phyloP scores from a whole-genome alignment of 2,888 invertebrate species.

The Mythimna impura region DNA sequence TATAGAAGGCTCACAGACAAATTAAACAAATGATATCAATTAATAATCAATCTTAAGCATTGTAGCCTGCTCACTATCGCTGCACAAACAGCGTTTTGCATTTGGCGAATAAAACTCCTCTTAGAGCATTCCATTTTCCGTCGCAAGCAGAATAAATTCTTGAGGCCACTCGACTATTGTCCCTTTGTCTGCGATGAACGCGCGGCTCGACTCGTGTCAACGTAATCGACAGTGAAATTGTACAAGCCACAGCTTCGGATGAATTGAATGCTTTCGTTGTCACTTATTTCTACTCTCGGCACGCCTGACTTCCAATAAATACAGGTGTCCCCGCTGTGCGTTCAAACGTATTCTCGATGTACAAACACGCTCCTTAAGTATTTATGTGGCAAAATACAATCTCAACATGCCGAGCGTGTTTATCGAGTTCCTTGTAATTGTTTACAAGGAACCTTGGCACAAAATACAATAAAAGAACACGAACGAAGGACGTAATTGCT shows the following conservation, averaged over 20 bases:
- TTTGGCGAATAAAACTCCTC: constrained; percentile 17
- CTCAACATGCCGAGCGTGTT: constrained; percentile 52
- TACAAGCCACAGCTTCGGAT: constrained; percentile 35
- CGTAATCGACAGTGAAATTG: constrained; percentile 67
- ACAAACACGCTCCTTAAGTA: constrained; percentile 34
- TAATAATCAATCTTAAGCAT: too few species aligned
- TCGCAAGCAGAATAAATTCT: constrained; percentile 33
- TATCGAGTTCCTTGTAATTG: constrained; percentile 60
- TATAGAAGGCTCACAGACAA: too few species aligned
- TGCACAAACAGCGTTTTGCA: neutral
- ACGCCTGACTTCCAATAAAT: constrained; percentile 43
- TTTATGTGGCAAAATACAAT: constrained; percentile 49
- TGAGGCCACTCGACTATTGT: constrained; percentile 31
- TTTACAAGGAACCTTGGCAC: constrained; percentile 52
- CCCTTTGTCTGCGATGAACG: constrained; percentile 41
- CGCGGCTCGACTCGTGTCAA: constrained; percentile 41
- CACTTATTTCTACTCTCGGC: constrained; percentile 45
- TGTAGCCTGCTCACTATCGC: neutral
- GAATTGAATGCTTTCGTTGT: constrained; percentile 44
- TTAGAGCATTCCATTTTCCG: constrained; percentile 31
- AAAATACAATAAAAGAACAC: constrained; percentile 51
- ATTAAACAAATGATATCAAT: too few species aligned
- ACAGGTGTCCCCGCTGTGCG: constrained; percentile 44
- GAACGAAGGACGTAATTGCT: constrained; percentile 61
- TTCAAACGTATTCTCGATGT: constrained; percentile 32